Evolutionary conservation across 2,113 vertebrate species (phyloP), one percentile per base, ranked within the genome.

Genomic region (Festucalex cinctus): DNA sequence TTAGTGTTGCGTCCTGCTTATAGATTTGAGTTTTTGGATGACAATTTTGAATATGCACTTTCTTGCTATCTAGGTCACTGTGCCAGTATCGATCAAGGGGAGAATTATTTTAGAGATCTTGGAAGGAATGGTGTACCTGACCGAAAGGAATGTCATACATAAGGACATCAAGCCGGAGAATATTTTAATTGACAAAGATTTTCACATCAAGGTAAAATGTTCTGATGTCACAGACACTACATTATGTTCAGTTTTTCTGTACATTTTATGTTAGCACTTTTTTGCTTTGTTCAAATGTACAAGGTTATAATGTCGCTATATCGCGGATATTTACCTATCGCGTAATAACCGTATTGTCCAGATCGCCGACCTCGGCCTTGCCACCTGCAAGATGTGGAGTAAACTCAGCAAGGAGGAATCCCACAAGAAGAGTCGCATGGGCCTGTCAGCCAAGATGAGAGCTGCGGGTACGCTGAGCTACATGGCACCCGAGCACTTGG

Each of bases 81-180:
- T 95, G 43, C 95, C 95, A 6, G 22, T 96, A 26, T 92, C 95
- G 24, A 70, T 99, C 65, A 97, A 93, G 84, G 95, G 94, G 46
- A 93, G 95, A 77, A 92, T 98, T 0, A 91, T 98, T 41, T 19
- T 94, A 77, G 95, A 99, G 87, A 94, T 94, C 75, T 85, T 92
- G 63, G 96, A 99, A 81, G 97, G 95, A 32, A 96, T 99, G 97
- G 69, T 92, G 35, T 98, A 99, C 80, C 88, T 99, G 51, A 93
- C 94, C 0, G 64, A 88, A n/a, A 87, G 90, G 69, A 76, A 84
- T 0, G 87, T 98, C 35, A 88, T 98, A 63, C 97, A 99, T 86
- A 98, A 98, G 86, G 97, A 99, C 81, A 87, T 99, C 59, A 99
- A 98, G 77, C 97, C 97, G 10, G 94, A 96, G 74, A 99, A 98